phyloP scores from a whole-genome alignment of 1,140 invertebrate genomes.

The Atta texana region DNA sequence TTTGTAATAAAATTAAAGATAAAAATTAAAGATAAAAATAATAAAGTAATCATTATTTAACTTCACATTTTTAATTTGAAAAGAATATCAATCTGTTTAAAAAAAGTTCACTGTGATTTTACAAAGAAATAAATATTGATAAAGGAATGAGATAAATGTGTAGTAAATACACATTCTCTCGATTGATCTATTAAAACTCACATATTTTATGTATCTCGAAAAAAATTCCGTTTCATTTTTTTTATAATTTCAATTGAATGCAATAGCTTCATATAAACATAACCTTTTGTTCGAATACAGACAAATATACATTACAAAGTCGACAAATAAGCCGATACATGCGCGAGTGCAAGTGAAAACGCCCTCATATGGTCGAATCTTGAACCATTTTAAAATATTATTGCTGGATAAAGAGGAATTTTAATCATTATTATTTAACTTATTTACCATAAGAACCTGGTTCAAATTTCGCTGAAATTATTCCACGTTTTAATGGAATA shows the following conservation, averaged over 20 bases:
- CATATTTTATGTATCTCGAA: constrained; percentile 3
- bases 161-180: not conserved
- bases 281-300: not conserved
- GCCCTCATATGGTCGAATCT: not conserved
- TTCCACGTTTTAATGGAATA: too few species aligned
- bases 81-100: not conserved
- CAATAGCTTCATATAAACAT: not conserved
- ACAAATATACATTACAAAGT: not conserved
- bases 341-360: not conserved
- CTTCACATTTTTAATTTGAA: not conserved
- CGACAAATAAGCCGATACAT: not conserved
- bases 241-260: not conserved
- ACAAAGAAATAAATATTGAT: not conserved
- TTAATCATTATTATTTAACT: not conserved
- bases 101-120: not conserved
- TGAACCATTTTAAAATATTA: not conserved
- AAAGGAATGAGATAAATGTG: not conserved
- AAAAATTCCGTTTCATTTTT: not conserved
- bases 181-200: not conserved
- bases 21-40: not conserved
- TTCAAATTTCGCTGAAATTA: too few species aligned
- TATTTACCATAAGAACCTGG: too few species aligned
- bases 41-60: not conserved
- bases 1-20: not conserved
- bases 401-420: not conserved